A percentile compares a stretch with the other conserved stretches of the same genome.
These are phyloP conservation scores for Aquatica leii DNA, from an alignment of 2,888 invertebrate species.

Conservation along the genomic window DNA sequence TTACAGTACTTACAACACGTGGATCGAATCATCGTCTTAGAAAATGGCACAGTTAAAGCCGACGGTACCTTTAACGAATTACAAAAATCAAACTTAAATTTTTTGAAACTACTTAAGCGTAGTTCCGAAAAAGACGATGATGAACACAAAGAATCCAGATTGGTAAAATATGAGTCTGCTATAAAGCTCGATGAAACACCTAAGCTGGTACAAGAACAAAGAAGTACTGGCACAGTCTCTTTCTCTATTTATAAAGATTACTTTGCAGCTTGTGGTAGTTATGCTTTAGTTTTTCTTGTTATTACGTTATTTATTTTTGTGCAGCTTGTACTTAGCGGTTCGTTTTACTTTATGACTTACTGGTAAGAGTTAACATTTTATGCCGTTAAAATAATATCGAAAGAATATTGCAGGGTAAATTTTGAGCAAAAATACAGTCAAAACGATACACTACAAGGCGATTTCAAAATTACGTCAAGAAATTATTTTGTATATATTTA, in stretches of 20 bases:
- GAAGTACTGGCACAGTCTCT: conserved; percentile 68
- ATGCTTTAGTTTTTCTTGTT: conserved; percentile 59
- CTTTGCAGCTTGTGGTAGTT: conserved; percentile 72
- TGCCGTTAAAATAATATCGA: background rate
- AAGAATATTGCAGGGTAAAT: conserved; percentile 52
- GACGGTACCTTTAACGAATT: conserved; percentile 74
- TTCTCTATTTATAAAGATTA: conserved; percentile 71
- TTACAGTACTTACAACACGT: conserved; percentile 68
- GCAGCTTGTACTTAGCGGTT: conserved; percentile 75
- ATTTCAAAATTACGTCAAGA: background rate
- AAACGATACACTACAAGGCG: conserved; percentile 14
- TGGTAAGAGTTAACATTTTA: conserved; percentile 64
- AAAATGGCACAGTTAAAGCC: conserved; percentile 64
- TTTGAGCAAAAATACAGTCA: conserved; percentile 48
- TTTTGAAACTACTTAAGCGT: conserved; percentile 62
- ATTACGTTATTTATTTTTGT: conserved; percentile 64
- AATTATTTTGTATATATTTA: conserved; percentile 58
- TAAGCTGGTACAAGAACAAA: conserved; percentile 64
- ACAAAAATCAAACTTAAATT: conserved; percentile 74
- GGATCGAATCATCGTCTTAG: conserved; percentile 64
- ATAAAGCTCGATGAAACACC: conserved; percentile 48
- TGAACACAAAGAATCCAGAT: conserved; percentile 45
- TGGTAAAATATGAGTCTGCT: background rate
- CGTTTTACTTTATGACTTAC: conserved; percentile 80
- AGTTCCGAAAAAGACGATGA: background rate